These are phyloP conservation scores for Pyrgilauda ruficollis DNA, from an alignment of 2,113 vertebrate species.

Conservation along the genomic window DNA sequence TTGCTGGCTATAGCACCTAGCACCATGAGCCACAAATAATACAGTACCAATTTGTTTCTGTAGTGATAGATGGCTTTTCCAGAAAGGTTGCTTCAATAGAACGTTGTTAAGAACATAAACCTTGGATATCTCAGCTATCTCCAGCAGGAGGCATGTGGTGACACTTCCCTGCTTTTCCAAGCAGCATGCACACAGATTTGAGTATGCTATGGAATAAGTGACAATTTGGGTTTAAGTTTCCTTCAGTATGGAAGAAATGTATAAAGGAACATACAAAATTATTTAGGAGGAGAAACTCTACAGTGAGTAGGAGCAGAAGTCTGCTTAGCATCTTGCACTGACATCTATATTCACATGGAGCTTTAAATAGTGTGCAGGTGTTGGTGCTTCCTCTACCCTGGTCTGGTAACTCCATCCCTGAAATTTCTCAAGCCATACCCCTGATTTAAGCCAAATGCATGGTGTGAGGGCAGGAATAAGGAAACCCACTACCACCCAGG, in stretches of 20 bases:
- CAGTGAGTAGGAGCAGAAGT: background rate
- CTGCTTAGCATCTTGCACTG: background rate
- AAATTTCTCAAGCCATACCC: background rate
- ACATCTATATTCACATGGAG: background rate
- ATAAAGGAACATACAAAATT: background rate
- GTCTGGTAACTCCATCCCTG: background rate
- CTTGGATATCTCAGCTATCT: background rate
- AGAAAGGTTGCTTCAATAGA: rapidly evolving
- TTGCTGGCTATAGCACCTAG: background rate
- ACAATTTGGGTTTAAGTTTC: background rate
- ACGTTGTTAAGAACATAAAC: background rate
- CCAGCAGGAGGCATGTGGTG: rapidly evolving
- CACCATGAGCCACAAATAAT: rapidly evolving
- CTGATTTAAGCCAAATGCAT: background rate
- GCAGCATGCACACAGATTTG: background rate
- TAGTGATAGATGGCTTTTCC: rapidly evolving
- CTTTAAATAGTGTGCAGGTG: background rate
- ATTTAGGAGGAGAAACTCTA: background rate
- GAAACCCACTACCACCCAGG: background rate
- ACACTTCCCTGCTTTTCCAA: background rate
- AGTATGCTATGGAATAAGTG: rapidly evolving
- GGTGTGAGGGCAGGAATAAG: background rate
- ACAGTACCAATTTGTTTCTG: background rate
- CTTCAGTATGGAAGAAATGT: background rate
- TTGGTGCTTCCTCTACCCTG: background rate